A percentile compares a stretch with the other conserved stretches of the same genome.
Conservation (phyloP, 2,797 vertebrate genomes). For the Moxostoma hubbsi region DNA sequence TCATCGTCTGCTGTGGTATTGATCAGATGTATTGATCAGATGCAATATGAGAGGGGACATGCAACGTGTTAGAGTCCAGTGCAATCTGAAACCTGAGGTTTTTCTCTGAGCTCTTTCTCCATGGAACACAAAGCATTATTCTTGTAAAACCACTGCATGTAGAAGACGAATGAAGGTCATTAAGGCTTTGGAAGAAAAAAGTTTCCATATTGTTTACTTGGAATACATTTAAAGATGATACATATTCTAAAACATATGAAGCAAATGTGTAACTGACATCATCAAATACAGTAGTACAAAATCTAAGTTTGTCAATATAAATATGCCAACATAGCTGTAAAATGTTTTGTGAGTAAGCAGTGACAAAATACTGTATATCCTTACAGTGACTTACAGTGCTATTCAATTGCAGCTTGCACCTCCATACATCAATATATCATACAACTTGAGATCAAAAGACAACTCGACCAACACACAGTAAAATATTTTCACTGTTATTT, state of each 20-base stretch:
- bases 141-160: constrained; percentile 44
- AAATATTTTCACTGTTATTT: too few relatives aligned
- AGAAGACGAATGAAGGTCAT: constrained; percentile 65
- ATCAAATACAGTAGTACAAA: not conserved
- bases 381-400: not conserved
- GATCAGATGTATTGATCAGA: constrained; percentile 61
- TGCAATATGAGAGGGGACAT: constrained; percentile 57
- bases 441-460: too few relatives aligned
- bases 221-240: not conserved
- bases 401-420: constrained; percentile 1
- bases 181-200: constrained; percentile 20
- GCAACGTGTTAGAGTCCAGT: constrained; percentile 44
- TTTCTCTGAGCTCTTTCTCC: constrained; percentile 39
- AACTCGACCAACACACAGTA: too few relatives aligned
- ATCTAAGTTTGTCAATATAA: not conserved
- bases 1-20: constrained; percentile 55
- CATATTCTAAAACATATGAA: too few relatives aligned
- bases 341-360: not conserved
- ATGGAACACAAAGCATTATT: constrained; percentile 57
- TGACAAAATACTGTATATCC: constrained; percentile 22
- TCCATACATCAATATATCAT: too few relatives aligned
- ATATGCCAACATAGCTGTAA: not conserved
- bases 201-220: not conserved
- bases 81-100: constrained; percentile 55
- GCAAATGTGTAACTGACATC: not conserved